phyloP scores from a whole-genome alignment of 2,888 invertebrate species.

The Omphaloscelis lunosa region DNA sequence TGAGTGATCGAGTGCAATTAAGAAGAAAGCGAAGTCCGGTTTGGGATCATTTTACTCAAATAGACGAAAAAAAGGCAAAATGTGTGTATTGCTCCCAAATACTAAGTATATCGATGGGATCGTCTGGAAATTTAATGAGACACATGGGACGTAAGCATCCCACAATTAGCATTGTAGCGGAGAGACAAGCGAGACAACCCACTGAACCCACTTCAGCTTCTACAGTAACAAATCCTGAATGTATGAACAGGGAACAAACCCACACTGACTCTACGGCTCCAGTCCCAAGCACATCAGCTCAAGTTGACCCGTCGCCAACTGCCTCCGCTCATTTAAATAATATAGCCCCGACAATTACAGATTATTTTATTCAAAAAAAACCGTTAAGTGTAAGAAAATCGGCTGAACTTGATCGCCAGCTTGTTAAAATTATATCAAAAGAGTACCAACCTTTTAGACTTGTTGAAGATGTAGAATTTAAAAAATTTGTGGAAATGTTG shows the following conservation, averaged over 20 bases:
- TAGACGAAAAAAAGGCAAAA: slow-evolving; percentile 8
- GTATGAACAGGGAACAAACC: slow-evolving; percentile 3
- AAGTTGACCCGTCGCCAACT: slow-evolving; percentile 8
- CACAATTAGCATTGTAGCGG: slow-evolving; percentile 3
- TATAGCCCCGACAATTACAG: not conserved
- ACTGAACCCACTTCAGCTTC: not conserved
- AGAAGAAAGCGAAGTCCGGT: too few relatives aligned
- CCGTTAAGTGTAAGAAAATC: slow-evolving; percentile 10
- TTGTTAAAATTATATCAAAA: slow-evolving; percentile 14
- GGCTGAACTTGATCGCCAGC: slow-evolving; percentile 15
- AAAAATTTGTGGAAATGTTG: slow-evolving; percentile 6
- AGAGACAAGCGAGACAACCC: slow-evolving; percentile 5
- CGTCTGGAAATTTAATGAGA: slow-evolving; percentile 2
- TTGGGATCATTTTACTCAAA: too few relatives aligned
- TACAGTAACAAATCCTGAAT: not conserved
- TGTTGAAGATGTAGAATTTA: not conserved
- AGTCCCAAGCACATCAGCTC: slow-evolving; percentile 16
- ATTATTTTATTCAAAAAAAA: not conserved
- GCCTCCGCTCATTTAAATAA: not conserved
- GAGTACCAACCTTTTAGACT: slow-evolving; percentile 7
- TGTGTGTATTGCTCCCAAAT: slow-evolving; percentile 15
- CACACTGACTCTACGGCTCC: slow-evolving; percentile 5
- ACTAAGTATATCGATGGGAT: slow-evolving; percentile 3
- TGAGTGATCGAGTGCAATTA: too few relatives aligned
- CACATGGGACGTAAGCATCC: slow-evolving; percentile 15